Percentiles rank a stretch among this genome's conserved stretches.
phyloP scores from a whole-genome alignment of 2,888 invertebrate species.

The Mamestra brassicae region DNA sequence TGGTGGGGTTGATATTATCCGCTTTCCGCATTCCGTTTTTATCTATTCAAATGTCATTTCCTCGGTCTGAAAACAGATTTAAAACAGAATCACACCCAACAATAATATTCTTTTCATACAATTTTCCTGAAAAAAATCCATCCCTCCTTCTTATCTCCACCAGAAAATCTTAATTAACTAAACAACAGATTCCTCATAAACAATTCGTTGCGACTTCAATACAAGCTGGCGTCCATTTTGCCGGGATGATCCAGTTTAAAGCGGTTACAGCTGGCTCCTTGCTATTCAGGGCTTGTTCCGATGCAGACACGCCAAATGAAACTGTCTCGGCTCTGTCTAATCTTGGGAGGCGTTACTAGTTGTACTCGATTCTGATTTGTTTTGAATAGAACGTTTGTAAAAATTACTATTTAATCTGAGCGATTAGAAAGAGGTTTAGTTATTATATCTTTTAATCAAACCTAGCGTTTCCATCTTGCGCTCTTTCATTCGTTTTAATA shows the following conservation, averaged over 20 bases:
- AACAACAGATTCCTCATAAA: constrained; percentile 60
- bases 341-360: constrained; percentile 69
- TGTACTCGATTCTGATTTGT: constrained; percentile 30
- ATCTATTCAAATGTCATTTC: too few species aligned
- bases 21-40: too few species aligned
- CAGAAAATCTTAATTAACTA: constrained; percentile 59
- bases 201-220: constrained; percentile 69
- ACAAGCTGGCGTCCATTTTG: constrained; percentile 72
- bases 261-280: constrained; percentile 72
- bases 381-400: neutral
- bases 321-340: constrained; percentile 77
- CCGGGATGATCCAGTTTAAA: constrained; percentile 72
- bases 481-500: too few species aligned
- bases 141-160: neutral
- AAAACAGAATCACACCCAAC: neutral
- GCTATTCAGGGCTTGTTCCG: constrained; percentile 76
- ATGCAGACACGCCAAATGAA: constrained; percentile 77
- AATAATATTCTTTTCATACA: neutral
- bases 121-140: neutral
- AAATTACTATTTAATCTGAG: too few species aligned
- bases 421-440: too few species aligned
- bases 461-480: too few species aligned
- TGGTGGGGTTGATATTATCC: too few species aligned
- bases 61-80: neutral
- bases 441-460: too few species aligned